Conservation (phyloP, 2,797 vertebrate species). For the Antennarius maculatus region DNA sequence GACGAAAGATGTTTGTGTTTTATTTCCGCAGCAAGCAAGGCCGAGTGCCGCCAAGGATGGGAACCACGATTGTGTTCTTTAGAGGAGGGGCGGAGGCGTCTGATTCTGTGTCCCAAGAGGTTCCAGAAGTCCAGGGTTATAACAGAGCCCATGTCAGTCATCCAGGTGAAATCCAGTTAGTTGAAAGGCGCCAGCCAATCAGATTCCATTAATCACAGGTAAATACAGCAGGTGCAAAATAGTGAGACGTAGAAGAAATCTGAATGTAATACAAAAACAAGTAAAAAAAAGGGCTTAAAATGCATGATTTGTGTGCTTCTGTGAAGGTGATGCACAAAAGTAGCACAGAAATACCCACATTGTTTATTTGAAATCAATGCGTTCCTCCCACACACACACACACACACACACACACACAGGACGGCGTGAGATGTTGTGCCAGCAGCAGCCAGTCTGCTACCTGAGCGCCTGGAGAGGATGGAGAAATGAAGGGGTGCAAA, state of each 20-base stretch:
- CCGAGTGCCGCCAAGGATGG: no score
- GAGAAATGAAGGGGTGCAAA: slow-evolving; percentile 12
- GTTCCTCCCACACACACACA: slow-evolving; percentile 1
- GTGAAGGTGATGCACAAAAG: not conserved
- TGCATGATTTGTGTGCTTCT: not conserved
- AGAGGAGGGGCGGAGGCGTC: no score
- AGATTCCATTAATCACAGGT: slow-evolving; percentile 3
- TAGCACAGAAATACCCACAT: not conserved
- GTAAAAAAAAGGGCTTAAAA: not conserved
- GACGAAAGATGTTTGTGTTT: no score
- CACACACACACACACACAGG: not conserved
- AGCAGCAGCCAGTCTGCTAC: not conserved
- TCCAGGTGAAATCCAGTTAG: slow-evolving; percentile 3
- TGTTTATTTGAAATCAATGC: slow-evolving; percentile 8
- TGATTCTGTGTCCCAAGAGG: no score
- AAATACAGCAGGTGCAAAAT: slow-evolving; percentile 11
- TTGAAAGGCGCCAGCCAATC: slow-evolving; percentile 9
- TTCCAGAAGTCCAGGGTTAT: no score
- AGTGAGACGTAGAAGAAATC: no score
- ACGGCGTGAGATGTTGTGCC: not conserved
- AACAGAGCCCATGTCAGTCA: not conserved
- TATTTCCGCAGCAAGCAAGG: no score
- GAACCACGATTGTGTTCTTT: no score
- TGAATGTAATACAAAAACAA: not conserved
- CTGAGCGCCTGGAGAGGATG: slow-evolving; percentile 31